Percentiles rank a stretch among this genome's conserved stretches.
These are phyloP conservation scores for Apodemia zela DNA, from an alignment of 2,888 invertebrate genomes.

Conservation along the genomic window DNA sequence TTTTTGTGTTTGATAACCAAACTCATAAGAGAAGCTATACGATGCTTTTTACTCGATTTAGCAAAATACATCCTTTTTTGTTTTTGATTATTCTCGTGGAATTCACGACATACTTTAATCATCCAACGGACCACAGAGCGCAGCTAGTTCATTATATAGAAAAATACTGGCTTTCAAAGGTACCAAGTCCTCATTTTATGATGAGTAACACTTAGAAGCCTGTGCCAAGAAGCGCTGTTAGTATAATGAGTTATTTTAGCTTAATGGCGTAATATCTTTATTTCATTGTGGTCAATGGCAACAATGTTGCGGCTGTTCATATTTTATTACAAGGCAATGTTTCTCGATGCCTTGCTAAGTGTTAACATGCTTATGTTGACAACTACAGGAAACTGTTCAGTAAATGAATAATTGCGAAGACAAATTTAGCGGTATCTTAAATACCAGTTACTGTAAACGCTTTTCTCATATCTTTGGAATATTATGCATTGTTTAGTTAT, in stretches of 20 bases:
- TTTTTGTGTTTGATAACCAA: too few relatives aligned
- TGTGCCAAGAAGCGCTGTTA: neutral
- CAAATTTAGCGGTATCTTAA: neutral
- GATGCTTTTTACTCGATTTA: neutral
- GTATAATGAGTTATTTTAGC: neutral
- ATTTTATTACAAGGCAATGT: neutral
- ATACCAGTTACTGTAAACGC: neutral
- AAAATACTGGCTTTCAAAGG: neutral
- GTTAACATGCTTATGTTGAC: neutral
- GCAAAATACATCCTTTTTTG: neutral
- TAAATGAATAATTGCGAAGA: neutral
- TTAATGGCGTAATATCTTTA: conserved; percentile 4
- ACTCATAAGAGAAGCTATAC: too few relatives aligned
- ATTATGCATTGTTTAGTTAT: too few relatives aligned
- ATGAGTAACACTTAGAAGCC: neutral
- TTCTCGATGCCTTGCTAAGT: neutral
- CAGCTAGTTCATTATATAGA: neutral
- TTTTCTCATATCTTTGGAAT: neutral
- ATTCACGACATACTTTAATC: too few relatives aligned
- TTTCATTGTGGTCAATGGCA: neutral
- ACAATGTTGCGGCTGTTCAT: neutral
- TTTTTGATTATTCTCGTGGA: too few relatives aligned
- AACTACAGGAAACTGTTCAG: neutral
- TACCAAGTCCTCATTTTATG: neutral
- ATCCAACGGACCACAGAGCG: too few relatives aligned